A percentile compares a stretch with the other conserved stretches of the same genome.
Evolutionary conservation across 2,797 vertebrate species (phyloP).

Genomic region (Gymnoscopelus braueri): DNA sequence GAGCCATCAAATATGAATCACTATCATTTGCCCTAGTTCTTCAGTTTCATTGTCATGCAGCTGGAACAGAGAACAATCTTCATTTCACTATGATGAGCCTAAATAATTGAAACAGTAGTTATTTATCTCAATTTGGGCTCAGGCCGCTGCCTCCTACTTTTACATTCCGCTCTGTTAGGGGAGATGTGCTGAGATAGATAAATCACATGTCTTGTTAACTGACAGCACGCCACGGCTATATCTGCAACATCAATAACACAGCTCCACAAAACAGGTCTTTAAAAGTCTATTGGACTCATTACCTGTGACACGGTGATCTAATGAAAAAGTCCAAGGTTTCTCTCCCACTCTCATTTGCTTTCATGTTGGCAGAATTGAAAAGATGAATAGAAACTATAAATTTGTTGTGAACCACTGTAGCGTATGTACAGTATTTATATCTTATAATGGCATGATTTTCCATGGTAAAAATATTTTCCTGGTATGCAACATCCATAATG

Average conservation of each 20-base stretch:
- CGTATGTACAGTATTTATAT: no score
- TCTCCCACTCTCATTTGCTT: slow-evolving; percentile 22
- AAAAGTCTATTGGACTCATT: slow-evolving; percentile 59
- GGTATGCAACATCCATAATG: no score
- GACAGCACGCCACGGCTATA: slow-evolving; percentile 44
- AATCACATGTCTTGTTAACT: slow-evolving; percentile 63
- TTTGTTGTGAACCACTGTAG: no score
- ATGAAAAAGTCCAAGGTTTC: slow-evolving; percentile 44
- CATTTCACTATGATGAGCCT: slow-evolving; percentile 44
- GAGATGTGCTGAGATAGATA: slow-evolving; percentile 64
- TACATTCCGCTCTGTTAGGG: slow-evolving; percentile 41
- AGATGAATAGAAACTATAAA: no score
- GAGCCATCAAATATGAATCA: slow-evolving; percentile 56
- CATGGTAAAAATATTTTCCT: no score
- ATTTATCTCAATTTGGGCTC: slow-evolving; percentile 69
- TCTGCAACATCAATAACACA: slow-evolving; percentile 66
- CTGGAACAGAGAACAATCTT: slow-evolving; percentile 45
- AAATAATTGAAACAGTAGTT: slow-evolving; percentile 55
- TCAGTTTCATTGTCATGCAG: slow-evolving; percentile 29
- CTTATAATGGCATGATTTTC: no score
- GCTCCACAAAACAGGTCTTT: slow-evolving; percentile 49
- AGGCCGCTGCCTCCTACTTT: slow-evolving; percentile 36
- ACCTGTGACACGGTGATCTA: slow-evolving; percentile 54
- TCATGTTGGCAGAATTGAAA: no score
- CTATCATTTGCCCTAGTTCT: slow-evolving; percentile 47